Evolutionary conservation across 1,140 invertebrate species (phyloP).

Genomic region (Drosophila orosa): DNA sequence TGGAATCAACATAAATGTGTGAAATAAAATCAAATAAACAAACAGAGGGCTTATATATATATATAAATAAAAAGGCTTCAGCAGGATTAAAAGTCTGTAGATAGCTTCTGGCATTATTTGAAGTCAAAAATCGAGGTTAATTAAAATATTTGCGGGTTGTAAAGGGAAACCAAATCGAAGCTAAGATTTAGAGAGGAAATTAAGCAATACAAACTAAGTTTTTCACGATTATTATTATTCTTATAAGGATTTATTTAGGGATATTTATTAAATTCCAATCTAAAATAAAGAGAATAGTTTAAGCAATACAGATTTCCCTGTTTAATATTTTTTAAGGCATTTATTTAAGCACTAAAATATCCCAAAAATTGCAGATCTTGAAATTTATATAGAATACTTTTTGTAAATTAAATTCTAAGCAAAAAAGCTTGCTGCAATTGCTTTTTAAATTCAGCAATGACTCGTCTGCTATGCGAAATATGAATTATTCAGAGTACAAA

Average conservation of each 20-base stretch:
- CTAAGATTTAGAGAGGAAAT: background rate
- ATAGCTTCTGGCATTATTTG: background rate
- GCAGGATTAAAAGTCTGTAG: background rate
- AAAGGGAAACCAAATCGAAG: background rate
- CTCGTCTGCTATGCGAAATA: background rate
- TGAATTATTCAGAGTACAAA: slow-evolving; percentile 13
- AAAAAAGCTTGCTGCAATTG: too few relatives aligned
- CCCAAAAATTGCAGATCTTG: too few relatives aligned
- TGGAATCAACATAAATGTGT: slow-evolving; percentile 1
- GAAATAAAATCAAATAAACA: slow-evolving; percentile 13
- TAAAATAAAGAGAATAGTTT: too few relatives aligned
- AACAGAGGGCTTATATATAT: background rate
- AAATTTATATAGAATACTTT: background rate
- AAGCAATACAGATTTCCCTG: too few relatives aligned
- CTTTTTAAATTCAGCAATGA: background rate
- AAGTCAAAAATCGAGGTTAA: background rate
- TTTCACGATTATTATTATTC: too few relatives aligned
- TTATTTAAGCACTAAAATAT: too few relatives aligned
- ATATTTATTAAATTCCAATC: too few relatives aligned
- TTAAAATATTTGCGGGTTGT: background rate
- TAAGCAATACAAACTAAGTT: background rate
- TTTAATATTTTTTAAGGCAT: too few relatives aligned
- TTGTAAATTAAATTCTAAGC: background rate
- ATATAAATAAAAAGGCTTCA: background rate
- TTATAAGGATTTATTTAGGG: too few relatives aligned